phyloP scores from a whole-genome alignment of 2,113 vertebrate species.

The Corapipo altera region DNA sequence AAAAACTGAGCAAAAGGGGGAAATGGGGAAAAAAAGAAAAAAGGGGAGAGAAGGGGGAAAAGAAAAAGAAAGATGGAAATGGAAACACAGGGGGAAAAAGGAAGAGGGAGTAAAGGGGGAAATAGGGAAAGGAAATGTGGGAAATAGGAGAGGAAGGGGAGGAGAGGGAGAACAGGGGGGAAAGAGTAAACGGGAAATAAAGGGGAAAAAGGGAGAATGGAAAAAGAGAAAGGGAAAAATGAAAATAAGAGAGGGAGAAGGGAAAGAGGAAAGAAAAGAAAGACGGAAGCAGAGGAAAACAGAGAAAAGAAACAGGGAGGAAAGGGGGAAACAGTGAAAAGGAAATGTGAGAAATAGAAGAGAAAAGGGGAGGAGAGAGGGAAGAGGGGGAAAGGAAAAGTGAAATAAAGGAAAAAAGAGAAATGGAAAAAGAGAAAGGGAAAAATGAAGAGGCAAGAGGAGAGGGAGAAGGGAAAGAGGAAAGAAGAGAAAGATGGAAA shows the following conservation, averaged over 20 bases:
- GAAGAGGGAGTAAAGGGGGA: not conserved
- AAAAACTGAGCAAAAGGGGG: not conserved
- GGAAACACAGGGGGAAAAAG: rapidly evolving
- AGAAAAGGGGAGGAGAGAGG: too few relatives aligned
- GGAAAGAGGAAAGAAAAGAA: not conserved
- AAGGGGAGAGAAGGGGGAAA: rapidly evolving
- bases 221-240: not conserved
- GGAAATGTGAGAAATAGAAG: too few relatives aligned
- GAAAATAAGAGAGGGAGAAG: rapidly evolving
- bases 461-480: too few relatives aligned
- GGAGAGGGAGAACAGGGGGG: rapidly evolving
- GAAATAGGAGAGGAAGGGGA: not conserved
- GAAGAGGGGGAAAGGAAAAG: not conserved
- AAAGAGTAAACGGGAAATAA: not conserved
- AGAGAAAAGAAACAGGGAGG: too few relatives aligned
- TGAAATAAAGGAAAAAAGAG: too few relatives aligned
- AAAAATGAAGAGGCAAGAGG: not conserved
- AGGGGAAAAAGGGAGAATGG: too few relatives aligned
- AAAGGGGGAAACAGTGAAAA: too few relatives aligned
- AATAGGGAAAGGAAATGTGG: not conserved
- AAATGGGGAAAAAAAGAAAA: not conserved
- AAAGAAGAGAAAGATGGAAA: not conserved
- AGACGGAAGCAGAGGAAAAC: too few relatives aligned
- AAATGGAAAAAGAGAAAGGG: not conserved
- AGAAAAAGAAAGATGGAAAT: not conserved